Conservation (phyloP, 2,888 invertebrate species). For the Dolomedes plantarius region DNA sequence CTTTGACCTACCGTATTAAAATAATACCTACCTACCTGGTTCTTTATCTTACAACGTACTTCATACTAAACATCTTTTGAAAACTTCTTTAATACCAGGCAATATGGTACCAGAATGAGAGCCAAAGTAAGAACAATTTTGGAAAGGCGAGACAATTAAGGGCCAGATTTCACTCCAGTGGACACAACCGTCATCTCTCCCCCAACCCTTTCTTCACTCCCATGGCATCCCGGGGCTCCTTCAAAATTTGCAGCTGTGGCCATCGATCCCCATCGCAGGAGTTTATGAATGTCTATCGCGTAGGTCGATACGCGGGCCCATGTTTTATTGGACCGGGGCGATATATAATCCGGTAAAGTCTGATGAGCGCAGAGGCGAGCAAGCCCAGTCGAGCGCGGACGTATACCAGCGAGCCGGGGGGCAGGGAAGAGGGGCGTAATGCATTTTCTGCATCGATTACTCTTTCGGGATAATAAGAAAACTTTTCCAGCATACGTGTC, state of each 20-base stretch:
- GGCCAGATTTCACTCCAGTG: too few species aligned
- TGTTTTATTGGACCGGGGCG: slow-evolving; percentile 58
- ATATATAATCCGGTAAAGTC: slow-evolving; percentile 65
- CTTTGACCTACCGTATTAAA: too few species aligned
- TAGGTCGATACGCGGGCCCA: slow-evolving; percentile 47
- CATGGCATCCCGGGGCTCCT: slow-evolving; percentile 31
- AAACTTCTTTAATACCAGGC: too few species aligned
- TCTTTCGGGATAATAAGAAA: slow-evolving; percentile 70
- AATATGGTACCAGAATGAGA: too few species aligned
- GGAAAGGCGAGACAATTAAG: too few species aligned
- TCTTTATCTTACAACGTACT: too few species aligned
- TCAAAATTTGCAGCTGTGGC: slow-evolving; percentile 51
- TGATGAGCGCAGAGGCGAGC: slow-evolving; percentile 38
- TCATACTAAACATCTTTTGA: too few species aligned
- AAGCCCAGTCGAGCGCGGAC: slow-evolving; percentile 47
- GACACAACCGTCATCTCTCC: neutral
- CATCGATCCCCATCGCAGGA: slow-evolving; percentile 43
- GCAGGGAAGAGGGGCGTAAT: slow-evolving; percentile 39
- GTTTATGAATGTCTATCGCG: slow-evolving; percentile 66
- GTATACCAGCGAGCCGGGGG: slow-evolving; percentile 4
- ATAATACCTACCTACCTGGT: too few species aligned
- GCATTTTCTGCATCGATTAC: slow-evolving; percentile 71
- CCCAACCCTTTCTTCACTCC: neutral
- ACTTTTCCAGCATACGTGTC: slow-evolving; percentile 58
- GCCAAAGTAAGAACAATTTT: too few species aligned